Conservation (phyloP, 2,797 vertebrate species). For the Chiroxiphia lanceolata region DNA sequence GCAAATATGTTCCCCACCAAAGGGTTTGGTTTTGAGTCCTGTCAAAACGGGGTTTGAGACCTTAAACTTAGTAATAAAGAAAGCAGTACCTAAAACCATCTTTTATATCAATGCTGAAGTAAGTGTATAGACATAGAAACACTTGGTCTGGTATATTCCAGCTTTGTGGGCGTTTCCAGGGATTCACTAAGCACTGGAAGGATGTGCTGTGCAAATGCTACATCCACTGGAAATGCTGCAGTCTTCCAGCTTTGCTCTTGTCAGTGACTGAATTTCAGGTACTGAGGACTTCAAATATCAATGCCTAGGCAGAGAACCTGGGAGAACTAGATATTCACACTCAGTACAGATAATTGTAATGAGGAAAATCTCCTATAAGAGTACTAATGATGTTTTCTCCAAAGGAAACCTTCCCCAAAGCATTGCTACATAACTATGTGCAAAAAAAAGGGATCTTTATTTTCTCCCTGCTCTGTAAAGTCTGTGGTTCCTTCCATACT, state of each 20-base stretch:
- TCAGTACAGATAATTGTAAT: not conserved
- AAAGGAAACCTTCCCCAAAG: not conserved
- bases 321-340: not conserved
- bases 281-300: not conserved
- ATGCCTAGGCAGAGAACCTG: not conserved
- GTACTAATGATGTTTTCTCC: not conserved
- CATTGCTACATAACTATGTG: not conserved
- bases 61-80: not conserved
- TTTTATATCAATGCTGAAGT: not conserved
- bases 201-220: not conserved
- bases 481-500: not conserved
- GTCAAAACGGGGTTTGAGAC: not conserved
- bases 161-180: not conserved
- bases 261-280: not conserved
- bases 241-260: not conserved
- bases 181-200: not conserved
- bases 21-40: not conserved
- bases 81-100: not conserved
- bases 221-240: not conserved
- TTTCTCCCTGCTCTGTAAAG: not conserved
- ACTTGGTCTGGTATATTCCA: not conserved
- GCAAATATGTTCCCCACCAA: not conserved
- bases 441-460: not conserved
- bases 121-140: not conserved
- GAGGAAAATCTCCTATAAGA: not conserved